These are phyloP conservation scores for Pachyramphus minor DNA, from an alignment of 2,113 vertebrate species.

Conservation along the genomic window DNA sequence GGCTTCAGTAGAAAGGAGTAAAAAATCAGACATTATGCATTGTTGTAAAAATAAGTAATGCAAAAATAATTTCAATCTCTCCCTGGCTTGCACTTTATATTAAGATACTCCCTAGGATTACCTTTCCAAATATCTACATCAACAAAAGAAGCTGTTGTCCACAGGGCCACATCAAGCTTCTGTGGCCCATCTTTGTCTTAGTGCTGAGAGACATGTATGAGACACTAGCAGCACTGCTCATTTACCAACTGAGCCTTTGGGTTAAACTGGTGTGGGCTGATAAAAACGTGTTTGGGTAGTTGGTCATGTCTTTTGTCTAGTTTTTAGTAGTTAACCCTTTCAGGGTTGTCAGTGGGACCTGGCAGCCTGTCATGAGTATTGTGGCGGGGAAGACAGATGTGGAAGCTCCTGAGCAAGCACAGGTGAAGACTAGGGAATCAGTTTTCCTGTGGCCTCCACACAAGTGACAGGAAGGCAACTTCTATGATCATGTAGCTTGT, in stretches of 20 bases:
- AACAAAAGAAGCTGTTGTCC: neutral
- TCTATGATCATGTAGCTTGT: neutral
- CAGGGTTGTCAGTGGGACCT: neutral
- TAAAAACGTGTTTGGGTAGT: neutral
- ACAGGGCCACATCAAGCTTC: neutral
- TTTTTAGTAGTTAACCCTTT: neutral
- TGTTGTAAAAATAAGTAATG: neutral
- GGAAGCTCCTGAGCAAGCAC: neutral
- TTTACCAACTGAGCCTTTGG: neutral
- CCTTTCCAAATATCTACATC: neutral
- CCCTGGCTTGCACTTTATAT: neutral
- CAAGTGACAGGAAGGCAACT: neutral
- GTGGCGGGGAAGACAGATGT: fast-evolving
- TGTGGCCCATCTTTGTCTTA: neutral
- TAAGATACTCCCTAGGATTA: neutral
- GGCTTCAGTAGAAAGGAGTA: neutral
- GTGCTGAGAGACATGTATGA: neutral
- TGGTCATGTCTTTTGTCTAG: neutral
- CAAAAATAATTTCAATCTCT: neutral
- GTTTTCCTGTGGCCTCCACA: neutral
- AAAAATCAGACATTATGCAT: neutral
- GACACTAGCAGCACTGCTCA: fast-evolving
- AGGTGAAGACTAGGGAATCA: neutral
- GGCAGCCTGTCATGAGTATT: neutral
- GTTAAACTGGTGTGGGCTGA: neutral